Base-by-base conservation (phyloP, 2,888 invertebrate genomes). In the Rapana venosa region DNA sequence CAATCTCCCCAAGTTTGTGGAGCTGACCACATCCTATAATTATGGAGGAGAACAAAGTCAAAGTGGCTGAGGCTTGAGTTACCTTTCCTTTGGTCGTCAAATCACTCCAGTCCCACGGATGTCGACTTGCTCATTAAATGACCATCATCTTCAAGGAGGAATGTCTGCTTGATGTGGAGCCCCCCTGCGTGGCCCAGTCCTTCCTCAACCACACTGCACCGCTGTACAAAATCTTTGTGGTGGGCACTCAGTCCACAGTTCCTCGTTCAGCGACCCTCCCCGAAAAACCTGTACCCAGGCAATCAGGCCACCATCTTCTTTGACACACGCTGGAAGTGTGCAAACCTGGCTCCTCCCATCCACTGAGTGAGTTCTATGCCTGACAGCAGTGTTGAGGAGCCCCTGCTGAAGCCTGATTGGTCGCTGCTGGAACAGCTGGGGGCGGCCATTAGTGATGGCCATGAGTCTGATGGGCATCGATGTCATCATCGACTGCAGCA, bases 161-260 rank as follows among this genome's bases (percentile, higher is more conserved):
- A 92, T 97, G 97, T 56, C 96, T 98, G 87, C 96, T 96, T 92
- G 97, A 98, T 94, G 98, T 98, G 94, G 97, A 97, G 92, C 97
- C 97, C 81, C 98, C 98, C 0, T 98, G 98, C 96, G 98, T 98
- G 17, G 98, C 98, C n/a, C 98, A 98, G 96, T 97, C 97, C 91
- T 98, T 98, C 95, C 97, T 98, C 89, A 98, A 98, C 95, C 98
- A 98, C 95, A 98, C 98, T 96, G 98, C 98, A 74, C 97, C 98
- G 91, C 97, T 98, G 89, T 98, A 98, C 96, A 98, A 98, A 97
- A 97, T 98, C 91, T 98, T 97, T 96, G 97, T 98, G 92, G 97
- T 98, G 91, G 98, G 98, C 88, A 97, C 97, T 93, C 94, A 95
- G 92, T n/a, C n/a, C n/a, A n/a, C 97, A 97, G 96, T 97, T 97